These are phyloP conservation scores for Lordiphosa andalusiaca DNA, from an alignment of 2,888 invertebrate species.

Conservation along the genomic window DNA sequence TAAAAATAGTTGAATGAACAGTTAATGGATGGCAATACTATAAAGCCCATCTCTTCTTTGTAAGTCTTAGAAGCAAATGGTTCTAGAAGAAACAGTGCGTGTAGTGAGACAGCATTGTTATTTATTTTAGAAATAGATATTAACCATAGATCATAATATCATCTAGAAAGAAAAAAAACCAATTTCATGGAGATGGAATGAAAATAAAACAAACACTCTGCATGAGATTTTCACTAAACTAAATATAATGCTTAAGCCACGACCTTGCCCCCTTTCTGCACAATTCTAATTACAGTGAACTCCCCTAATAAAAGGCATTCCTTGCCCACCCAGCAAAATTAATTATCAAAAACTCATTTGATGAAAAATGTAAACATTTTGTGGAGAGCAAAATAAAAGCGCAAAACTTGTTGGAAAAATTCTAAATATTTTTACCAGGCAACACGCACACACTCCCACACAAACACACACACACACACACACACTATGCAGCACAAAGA, in stretches of 20 bases:
- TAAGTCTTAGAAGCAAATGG: no score
- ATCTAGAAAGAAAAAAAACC: no score
- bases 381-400: slow-evolving; percentile 15
- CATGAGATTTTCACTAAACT: no score
- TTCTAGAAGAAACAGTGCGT: no score
- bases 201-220: no score
- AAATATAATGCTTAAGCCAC: background rate
- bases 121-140: no score
- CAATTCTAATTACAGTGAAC: slow-evolving; percentile 23
- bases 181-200: no score
- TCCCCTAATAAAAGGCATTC: slow-evolving; percentile 18
- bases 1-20: no score
- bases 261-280: slow-evolving; percentile 3
- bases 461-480: slow-evolving; percentile 9
- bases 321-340: slow-evolving; percentile 35
- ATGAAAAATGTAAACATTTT: slow-evolving; percentile 38
- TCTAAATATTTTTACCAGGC: slow-evolving; percentile 29
- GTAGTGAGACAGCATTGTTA: no score
- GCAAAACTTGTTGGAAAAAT: slow-evolving; percentile 29
- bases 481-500: background rate
- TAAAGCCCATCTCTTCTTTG: no score
- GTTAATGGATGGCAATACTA: no score
- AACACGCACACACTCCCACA: slow-evolving; percentile 10
- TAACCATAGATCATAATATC: no score
- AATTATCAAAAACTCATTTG: slow-evolving; percentile 48